Base-by-base conservation (phyloP, 2,888 invertebrate species). In the Drosophila peninsularis region DNA sequence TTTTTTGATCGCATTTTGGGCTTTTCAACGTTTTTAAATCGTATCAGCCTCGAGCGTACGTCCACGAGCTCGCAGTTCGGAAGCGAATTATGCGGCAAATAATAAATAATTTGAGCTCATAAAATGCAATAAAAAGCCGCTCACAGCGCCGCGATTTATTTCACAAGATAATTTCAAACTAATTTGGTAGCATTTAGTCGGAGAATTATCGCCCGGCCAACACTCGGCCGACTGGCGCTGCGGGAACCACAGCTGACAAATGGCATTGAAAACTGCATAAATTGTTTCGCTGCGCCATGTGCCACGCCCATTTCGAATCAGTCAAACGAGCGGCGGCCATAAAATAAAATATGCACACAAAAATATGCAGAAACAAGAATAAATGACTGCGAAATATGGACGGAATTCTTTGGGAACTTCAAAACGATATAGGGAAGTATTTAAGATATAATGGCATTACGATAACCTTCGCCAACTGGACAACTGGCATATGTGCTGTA, bases 231-330 rank as follows among this genome's bases (percentile, higher is more conserved):
- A 62, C 32, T 58, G 44, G 52, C 77, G 41, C 74, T 55, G 72
- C 77, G 78, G 75, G 78, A 68, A 37, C 56, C 64, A 50, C 82
- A 65, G 78, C 86, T 88, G 83, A 88, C 62, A 78, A 83, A 83
- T 83, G 83, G 78, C 83, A 83, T 88, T 86, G 88, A 86, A 78
- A 83, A 80, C 81, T 83, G 88, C 88, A 83, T 83, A 88, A 78
- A 83, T 88, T 80, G 75, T 56, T 24, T 50, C 54, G 55, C 54
- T 55, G 54, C 54, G 60, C 55, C 66, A 49, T 63, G 49, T 63
- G 55, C 36, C 68, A 83, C 83, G 86, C 83, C 83, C 75, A 68
- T 52, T 61, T 75, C 64, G 67, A 82, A 86, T 88, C 83, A 75
- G 52, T 83, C 86, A 82, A 75, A 61, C 45, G 74, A 58, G 67